These are phyloP conservation scores for Malthinus seriepunctatus DNA, from an alignment of 2,888 invertebrate genomes.

Conservation along the genomic window DNA sequence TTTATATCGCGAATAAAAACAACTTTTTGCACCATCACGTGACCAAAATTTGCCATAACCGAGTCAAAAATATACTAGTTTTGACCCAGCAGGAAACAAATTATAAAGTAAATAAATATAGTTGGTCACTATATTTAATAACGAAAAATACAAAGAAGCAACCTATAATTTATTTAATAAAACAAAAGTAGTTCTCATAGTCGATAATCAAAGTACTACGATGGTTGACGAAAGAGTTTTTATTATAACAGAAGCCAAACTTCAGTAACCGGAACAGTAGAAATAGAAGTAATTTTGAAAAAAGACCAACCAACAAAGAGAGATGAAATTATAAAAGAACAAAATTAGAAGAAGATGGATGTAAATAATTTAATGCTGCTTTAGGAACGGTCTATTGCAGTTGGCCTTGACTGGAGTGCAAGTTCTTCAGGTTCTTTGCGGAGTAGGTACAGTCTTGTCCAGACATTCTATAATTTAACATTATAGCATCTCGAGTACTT, in stretches of 20 bases:
- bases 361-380: constrained; percentile 25
- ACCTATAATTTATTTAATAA: background rate
- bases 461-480: constrained; percentile 17
- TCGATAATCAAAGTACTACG: too few species aligned
- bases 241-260: constrained; percentile 9
- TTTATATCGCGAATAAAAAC: constrained; percentile 10
- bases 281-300: constrained; percentile 11
- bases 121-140: background rate
- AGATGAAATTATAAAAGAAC: constrained; percentile 15
- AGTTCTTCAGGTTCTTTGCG: constrained; percentile 32
- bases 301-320: constrained; percentile 10
- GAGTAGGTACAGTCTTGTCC: constrained; percentile 21
- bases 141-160: background rate
- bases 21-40: constrained; percentile 14
- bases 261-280: constrained; percentile 13
- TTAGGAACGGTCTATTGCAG: constrained; percentile 31
- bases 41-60: constrained; percentile 2
- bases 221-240: background rate
- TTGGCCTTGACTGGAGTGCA: constrained; percentile 35
- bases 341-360: constrained; percentile 12
- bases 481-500: background rate
- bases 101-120: constrained; percentile 1
- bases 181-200: too few species aligned
- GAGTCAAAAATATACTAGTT: constrained; percentile 13
- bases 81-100: constrained; percentile 13